A percentile compares a stretch with the other conserved stretches of the same genome.
Evolutionary conservation across 1,140 invertebrate genomes (phyloP).

Genomic region (Eueides isabella): DNA sequence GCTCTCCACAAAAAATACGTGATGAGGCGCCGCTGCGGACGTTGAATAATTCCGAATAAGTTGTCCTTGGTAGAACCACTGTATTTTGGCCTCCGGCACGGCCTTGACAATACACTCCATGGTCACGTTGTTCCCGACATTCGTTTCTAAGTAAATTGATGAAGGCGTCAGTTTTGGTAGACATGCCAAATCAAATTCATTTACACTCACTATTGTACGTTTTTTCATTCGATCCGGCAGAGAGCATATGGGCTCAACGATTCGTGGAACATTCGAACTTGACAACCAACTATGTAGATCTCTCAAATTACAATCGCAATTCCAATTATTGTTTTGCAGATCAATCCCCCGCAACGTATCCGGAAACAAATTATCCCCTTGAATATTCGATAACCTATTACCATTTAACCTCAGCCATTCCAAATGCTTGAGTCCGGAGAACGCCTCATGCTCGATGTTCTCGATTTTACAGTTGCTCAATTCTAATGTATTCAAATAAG

Average conservation of each 20-base stretch:
- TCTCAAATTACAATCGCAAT: conserved; percentile 91
- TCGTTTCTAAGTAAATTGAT: conserved; percentile 88
- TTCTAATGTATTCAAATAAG: conserved; percentile 90
- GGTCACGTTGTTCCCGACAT: conserved; percentile 90
- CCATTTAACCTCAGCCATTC: conserved; percentile 93
- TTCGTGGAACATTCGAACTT: conserved; percentile 87
- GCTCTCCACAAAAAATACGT: conserved; percentile 87
- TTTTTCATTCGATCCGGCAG: conserved; percentile 86
- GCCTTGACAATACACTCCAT: conserved; percentile 90
- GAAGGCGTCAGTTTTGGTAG: conserved; percentile 89
- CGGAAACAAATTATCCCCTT: conserved; percentile 87
- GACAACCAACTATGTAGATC: conserved; percentile 90
- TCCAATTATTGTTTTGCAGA: conserved; percentile 94
- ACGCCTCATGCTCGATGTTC: conserved; percentile 89
- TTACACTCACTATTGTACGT: conserved; percentile 86
- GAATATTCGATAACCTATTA: conserved; percentile 89
- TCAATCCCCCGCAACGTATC: conserved; percentile 89
- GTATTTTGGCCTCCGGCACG: conserved; percentile 89
- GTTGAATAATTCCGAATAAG: conserved; percentile 87
- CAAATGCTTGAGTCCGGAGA: conserved; percentile 90
- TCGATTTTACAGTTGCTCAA: conserved; percentile 91
- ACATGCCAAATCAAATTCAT: conserved; percentile 90
- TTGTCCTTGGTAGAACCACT: conserved; percentile 91
- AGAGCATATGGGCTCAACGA: conserved; percentile 89
- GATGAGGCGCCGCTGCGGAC: conserved; percentile 84